These are phyloP conservation scores for Rallus limicola DNA, from an alignment of 2,113 vertebrate species.

Conservation along the genomic window DNA sequence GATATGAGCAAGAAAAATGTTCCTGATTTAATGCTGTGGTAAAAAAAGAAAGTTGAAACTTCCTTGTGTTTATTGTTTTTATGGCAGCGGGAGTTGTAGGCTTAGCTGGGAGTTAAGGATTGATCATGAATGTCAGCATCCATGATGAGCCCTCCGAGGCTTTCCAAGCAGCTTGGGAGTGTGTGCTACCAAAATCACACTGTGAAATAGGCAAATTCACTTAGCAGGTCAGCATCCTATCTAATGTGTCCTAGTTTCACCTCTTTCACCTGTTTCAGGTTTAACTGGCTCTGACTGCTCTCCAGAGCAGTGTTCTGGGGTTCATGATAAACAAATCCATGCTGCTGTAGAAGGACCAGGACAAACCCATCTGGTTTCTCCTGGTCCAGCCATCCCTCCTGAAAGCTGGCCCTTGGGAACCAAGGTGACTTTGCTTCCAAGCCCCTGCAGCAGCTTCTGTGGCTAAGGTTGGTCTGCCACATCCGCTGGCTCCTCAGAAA, in stretches of 20 bases:
- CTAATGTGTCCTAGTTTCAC: background rate
- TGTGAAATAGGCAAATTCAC: too few relatives aligned
- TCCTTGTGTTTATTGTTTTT: background rate
- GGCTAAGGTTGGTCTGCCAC: background rate
- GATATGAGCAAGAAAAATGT: conserved; percentile 26
- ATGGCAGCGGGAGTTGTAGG: background rate
- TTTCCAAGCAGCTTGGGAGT: background rate
- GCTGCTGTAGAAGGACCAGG: background rate
- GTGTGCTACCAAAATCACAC: accelerated
- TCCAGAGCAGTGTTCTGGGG: background rate
- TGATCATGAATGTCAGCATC: background rate
- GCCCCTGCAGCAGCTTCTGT: accelerated
- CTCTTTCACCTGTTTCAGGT: background rate
- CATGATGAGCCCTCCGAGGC: accelerated
- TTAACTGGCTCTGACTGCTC: background rate
- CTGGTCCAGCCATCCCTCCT: background rate
- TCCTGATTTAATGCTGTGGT: background rate
- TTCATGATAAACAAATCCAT: background rate
- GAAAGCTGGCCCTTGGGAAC: background rate
- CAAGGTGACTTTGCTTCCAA: background rate
- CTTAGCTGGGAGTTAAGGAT: background rate
- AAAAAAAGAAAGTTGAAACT: background rate
- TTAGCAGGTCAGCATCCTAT: too few relatives aligned
- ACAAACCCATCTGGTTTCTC: background rate
- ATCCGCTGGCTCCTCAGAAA: background rate